Evolutionary conservation across 2,797 vertebrate species (phyloP).

Genomic region (Galagoides demidoff): DNA sequence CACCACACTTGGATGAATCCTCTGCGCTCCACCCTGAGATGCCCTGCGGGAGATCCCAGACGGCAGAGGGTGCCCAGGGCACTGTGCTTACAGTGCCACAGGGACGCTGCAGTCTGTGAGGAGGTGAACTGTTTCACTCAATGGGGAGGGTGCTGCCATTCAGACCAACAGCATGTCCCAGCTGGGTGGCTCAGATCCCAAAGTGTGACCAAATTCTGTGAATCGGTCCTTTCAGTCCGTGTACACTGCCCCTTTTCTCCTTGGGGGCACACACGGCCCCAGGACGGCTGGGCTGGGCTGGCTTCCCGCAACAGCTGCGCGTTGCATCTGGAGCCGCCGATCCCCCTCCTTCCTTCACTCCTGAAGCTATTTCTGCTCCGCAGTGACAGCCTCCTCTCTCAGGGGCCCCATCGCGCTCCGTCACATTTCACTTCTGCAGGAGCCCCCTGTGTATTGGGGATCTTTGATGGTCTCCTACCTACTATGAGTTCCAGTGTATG

Average conservation of each 20-base stretch:
- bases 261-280: neutral
- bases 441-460: neutral
- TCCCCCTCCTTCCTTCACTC: conserved; percentile 23
- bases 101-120: neutral
- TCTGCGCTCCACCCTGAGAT: neutral
- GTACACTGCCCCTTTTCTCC: conserved; percentile 76
- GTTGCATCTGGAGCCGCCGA: conserved; percentile 65
- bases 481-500: neutral
- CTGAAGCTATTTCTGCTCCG: neutral
- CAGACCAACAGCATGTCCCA: conserved; percentile 47
- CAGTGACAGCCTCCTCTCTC: neutral
- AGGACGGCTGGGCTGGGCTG: conserved; percentile 57
- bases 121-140: neutral
- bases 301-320: conserved; percentile 77
- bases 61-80: conserved; percentile 13
- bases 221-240: conserved; percentile 77
- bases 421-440: neutral
- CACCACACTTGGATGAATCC: neutral
- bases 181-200: conserved; percentile 73
- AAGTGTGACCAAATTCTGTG: conserved; percentile 53
- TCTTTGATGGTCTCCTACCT: conserved; percentile 7
- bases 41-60: neutral
- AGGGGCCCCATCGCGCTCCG: neutral
- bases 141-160: neutral
- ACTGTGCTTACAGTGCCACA: neutral